A percentile compares a stretch with the other conserved stretches of the same genome.
Conservation (phyloP, 2,113 vertebrate genomes). For the Erinaceus europaeus region DNA sequence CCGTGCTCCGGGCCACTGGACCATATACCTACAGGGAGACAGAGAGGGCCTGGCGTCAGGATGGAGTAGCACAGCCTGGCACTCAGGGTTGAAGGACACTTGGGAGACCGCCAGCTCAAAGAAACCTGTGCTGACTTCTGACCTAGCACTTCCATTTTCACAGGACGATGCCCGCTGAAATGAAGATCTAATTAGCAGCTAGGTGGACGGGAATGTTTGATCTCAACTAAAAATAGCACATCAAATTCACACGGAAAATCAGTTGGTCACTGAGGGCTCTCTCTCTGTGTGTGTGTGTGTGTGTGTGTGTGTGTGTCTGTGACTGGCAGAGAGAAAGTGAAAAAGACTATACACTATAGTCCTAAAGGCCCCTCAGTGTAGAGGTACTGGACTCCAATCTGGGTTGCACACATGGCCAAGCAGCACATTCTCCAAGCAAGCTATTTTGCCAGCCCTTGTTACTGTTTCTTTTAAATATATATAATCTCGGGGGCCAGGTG, state of each 20-base stretch:
- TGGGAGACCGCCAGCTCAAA: not conserved
- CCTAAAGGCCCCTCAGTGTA: too few relatives aligned
- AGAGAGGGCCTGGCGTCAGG: not conserved
- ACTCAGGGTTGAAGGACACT: not conserved
- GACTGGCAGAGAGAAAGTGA: too few relatives aligned
- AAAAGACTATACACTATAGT: too few relatives aligned
- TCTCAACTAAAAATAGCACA: not conserved
- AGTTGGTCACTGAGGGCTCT: not conserved
- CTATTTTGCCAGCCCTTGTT: too few relatives aligned
- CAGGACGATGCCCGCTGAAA: not conserved
- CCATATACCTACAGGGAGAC: constrained; percentile 89
- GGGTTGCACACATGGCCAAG: too few relatives aligned
- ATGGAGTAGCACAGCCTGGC: not conserved
- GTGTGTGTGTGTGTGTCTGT: too few relatives aligned
- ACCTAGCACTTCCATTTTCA: not conserved
- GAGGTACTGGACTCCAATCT: too few relatives aligned
- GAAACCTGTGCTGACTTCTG: not conserved
- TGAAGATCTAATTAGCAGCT: not conserved
- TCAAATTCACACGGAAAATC: not conserved
- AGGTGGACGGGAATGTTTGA: not conserved
- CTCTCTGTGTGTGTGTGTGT: too few relatives aligned
- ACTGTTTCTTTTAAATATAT: too few relatives aligned
- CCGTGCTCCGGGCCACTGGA: constrained; percentile 96
- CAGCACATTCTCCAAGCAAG: too few relatives aligned
- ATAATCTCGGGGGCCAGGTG: too few relatives aligned